phyloP scores from a whole-genome alignment of 2,113 vertebrate species.

The Zapus hudsonius region DNA sequence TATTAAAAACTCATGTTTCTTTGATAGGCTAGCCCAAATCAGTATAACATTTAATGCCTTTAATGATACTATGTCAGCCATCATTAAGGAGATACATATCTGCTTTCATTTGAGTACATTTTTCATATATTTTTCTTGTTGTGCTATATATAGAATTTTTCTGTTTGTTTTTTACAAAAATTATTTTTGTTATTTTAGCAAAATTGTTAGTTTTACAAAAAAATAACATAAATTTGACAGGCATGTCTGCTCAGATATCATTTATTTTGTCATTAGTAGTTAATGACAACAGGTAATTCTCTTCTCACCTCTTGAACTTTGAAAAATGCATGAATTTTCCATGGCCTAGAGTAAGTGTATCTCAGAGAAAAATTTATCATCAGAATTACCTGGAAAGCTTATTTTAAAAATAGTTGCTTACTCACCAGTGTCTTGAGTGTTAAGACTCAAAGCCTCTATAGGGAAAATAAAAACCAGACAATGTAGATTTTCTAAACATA shows the following conservation, averaged over 20 bases:
- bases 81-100: neutral
- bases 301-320: neutral
- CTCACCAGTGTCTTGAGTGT: neutral
- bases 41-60: neutral
- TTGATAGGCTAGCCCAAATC: neutral
- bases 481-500: neutral
- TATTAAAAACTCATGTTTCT: slow-evolving; percentile 31
- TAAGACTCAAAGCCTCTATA: neutral
- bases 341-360: neutral
- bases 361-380: neutral
- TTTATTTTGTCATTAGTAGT: neutral
- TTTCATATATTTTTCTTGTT: neutral
- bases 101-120: neutral
- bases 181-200: too few species aligned
- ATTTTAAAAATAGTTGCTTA: neutral
- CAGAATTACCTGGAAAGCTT: neutral
- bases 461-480: neutral
- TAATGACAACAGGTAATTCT: neutral
- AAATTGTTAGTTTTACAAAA: too few species aligned
- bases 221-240: neutral
- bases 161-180: too few species aligned
- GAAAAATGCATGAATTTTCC: neutral
- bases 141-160: neutral
- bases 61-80: neutral
- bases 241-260: neutral